Conservation (phyloP, 53 echinoderm and acorn worm genomes). For the Astropecten irregularis region DNA sequence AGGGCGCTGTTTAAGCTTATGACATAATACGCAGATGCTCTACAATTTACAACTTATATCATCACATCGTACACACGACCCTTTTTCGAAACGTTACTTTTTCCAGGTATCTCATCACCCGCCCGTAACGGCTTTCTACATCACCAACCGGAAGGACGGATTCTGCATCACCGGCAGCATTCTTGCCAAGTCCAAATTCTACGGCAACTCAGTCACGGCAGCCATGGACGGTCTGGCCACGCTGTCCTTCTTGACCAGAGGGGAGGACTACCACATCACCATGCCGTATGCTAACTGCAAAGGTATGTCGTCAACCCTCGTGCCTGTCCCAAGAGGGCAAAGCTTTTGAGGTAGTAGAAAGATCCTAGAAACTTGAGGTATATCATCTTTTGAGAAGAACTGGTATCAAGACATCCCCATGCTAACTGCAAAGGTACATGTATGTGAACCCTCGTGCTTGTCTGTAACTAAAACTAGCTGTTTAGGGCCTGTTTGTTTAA, state of each 20-base stretch:
- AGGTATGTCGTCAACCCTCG: slow-evolving; percentile 68
- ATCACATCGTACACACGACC: too few species aligned
- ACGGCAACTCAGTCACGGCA: slow-evolving; percentile 92
- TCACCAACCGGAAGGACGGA: slow-evolving; percentile 91
- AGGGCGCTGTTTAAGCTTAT: too few species aligned
- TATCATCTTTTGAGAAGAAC: too few species aligned
- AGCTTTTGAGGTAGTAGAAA: not conserved
- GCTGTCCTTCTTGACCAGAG: slow-evolving; percentile 75
- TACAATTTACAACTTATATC: too few species aligned
- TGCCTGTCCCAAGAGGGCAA: not conserved
- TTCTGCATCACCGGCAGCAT: slow-evolving; percentile 92
- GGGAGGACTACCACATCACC: slow-evolving; percentile 89
- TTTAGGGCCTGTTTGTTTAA: too few species aligned
- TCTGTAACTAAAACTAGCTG: too few species aligned
- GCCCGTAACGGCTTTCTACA: slow-evolving; percentile 90
- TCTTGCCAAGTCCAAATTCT: slow-evolving; percentile 92
- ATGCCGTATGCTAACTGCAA: slow-evolving; percentile 99
- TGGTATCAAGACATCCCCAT: too few species aligned
- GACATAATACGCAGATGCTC: too few species aligned
- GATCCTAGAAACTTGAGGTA: not conserved
- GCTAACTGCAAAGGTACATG: too few species aligned
- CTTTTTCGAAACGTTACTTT: too few species aligned
- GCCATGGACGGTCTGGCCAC: slow-evolving; percentile 89
- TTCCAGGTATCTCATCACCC: slow-evolving; percentile 95
- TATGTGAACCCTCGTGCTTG: too few species aligned